Evolutionary conservation across 30 jellyfish, hydroid and myxozoan species (phyloP).

Genomic region (Morbakka virulenta): DNA sequence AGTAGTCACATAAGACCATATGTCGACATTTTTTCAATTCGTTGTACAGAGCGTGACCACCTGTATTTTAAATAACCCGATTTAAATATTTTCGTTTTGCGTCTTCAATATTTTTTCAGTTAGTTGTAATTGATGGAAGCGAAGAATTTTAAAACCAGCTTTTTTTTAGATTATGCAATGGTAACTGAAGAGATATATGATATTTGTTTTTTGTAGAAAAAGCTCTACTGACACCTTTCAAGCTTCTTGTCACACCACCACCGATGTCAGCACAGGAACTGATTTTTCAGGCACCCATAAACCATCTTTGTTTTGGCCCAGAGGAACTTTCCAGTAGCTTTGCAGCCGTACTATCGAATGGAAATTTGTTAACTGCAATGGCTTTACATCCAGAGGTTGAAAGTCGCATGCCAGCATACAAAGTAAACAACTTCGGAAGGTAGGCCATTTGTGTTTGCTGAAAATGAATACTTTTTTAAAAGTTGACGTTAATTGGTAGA

Average conservation of each 20-base stretch:
- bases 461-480: no score
- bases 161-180: no score
- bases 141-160: no score
- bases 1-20: no score
- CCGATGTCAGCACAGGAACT: constrained; percentile 76
- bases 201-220: constrained; percentile 30
- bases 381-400: neutral
- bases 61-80: no score
- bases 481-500: no score
- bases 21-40: no score
- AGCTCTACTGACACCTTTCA: constrained; percentile 80
- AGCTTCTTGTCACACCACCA: constrained; percentile 81
- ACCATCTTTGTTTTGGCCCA: constrained; percentile 72
- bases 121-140: no score
- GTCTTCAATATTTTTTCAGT: no score
- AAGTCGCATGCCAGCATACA: neutral
- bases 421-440: neutral
- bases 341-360: neutral
- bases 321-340: neutral
- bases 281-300: constrained; percentile 41
- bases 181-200: neutral
- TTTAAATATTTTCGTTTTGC: no score
- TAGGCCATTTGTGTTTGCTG: neutral
- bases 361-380: neutral
- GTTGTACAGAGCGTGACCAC: no score